Percentiles rank a stretch among this genome's conserved stretches.
Conservation (phyloP, 1,140 invertebrate species). For the Pseudachorutes palmiensis region DNA sequence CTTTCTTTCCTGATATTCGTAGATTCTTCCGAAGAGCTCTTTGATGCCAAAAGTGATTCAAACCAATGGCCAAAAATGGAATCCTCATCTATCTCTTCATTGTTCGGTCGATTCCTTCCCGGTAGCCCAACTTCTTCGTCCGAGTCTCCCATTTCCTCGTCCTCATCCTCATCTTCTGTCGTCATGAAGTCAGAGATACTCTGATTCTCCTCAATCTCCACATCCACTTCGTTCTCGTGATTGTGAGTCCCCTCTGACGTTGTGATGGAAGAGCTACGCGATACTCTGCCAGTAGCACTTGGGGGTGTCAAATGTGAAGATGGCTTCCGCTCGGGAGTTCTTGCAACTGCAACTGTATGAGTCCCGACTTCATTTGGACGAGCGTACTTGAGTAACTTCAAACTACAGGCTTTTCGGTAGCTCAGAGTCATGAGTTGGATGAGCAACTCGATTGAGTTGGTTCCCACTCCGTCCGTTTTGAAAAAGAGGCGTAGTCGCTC, state of each 20-base stretch:
- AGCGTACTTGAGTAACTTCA: slow-evolving; percentile 27
- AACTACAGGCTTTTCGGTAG: slow-evolving; percentile 31
- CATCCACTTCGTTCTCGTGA: slow-evolving; percentile 27
- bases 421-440: slow-evolving; percentile 34
- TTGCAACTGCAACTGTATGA: neutral
- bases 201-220: slow-evolving; percentile 35
- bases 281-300: neutral
- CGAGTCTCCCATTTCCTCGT: slow-evolving; percentile 28
- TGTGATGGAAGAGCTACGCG: neutral
- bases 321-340: neutral
- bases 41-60: slow-evolving; percentile 47
- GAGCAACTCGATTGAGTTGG: slow-evolving; percentile 28
- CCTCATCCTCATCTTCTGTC: slow-evolving; percentile 37
- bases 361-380: slow-evolving; percentile 15
- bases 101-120: slow-evolving; percentile 1
- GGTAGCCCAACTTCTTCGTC: slow-evolving; percentile 16
- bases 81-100: slow-evolving; percentile 43
- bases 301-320: neutral
- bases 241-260: neutral
- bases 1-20: slow-evolving; percentile 6
- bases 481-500: slow-evolving; percentile 31
- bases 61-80: slow-evolving; percentile 50
- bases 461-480: slow-evolving; percentile 9
- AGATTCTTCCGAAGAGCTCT: slow-evolving; percentile 27
- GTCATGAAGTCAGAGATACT: slow-evolving; percentile 37